A percentile compares a stretch with the other conserved stretches of the same genome.
These are phyloP conservation scores for Phasia obesa DNA, from an alignment of 2,888 invertebrate species.

Conservation along the genomic window DNA sequence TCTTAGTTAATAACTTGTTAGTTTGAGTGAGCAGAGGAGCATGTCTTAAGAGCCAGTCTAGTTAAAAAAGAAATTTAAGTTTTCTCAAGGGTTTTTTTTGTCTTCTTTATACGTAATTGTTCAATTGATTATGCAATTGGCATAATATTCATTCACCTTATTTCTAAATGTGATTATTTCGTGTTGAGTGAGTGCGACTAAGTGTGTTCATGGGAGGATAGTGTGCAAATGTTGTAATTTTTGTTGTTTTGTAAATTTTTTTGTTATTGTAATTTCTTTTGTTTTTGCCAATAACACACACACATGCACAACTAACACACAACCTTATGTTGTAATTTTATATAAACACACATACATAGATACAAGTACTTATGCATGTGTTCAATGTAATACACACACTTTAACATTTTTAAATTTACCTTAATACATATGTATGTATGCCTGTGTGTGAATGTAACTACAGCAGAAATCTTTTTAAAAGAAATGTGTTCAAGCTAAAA, in stretches of 20 bases:
- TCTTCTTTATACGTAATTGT: constrained; percentile 44
- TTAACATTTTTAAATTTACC: constrained; percentile 21
- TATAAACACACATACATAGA: constrained; percentile 22
- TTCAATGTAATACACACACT: constrained; percentile 39
- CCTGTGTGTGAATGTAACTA: no score
- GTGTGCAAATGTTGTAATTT: constrained; percentile 31
- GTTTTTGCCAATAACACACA: constrained; percentile 60
- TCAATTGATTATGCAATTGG: constrained; percentile 70
- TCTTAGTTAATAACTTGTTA: not conserved
- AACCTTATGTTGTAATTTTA: constrained; percentile 65
- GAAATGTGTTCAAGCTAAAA: constrained; percentile 64
- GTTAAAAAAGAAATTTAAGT: constrained; percentile 11
- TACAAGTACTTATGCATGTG: not conserved
- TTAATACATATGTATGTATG: no score
- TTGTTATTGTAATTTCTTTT: constrained; percentile 43
- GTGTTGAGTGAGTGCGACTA: not conserved
- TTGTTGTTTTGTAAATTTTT: constrained; percentile 21
- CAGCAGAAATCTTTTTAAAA: constrained; percentile 40
- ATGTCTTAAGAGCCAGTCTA: not conserved
- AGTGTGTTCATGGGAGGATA: not conserved
- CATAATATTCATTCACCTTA: constrained; percentile 68
- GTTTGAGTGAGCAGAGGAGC: not conserved
- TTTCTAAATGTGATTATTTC: constrained; percentile 68
- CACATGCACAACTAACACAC: constrained; percentile 34
- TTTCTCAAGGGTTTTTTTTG: constrained; percentile 21